Evolutionary conservation across 2,888 invertebrate genomes (phyloP), one percentile per base, ranked within the genome.

Genomic region (Lepidocyrtinus sp.): DNA sequence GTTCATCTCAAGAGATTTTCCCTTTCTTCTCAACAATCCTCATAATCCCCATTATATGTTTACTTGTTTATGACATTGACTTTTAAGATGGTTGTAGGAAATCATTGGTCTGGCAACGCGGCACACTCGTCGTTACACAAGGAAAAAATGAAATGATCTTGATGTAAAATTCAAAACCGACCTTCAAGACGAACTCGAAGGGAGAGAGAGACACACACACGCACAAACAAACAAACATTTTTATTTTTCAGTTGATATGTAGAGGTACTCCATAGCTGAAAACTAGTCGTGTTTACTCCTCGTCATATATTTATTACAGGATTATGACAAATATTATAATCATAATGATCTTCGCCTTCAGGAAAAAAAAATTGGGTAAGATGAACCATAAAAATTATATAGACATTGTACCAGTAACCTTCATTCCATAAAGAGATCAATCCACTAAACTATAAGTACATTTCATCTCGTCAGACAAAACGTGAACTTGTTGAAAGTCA

Each of bases 301-400:
- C 36, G 12, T 50, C 50, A 50, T 50, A 50, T n/a, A n/a, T n/a
- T n/a, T n/a, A n/a, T n/a, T n/a, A n/a, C n/a, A n/a, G 1, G 15
- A 50, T 50, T 50, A 50, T 50, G 50, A 50, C 50, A 50, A n/a
- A n/a, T n/a, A 50, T 50, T 50, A 50, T 50, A 50, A 50, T 50
- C 12, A 12, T n/a, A 2, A 50, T 17, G 50, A 50, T 50, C 15
- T 50, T 50, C 2, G 50, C 50, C 50, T 12, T 50, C 50, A 50
- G 36, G 12, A 36, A n/a, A n/a, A 36, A 36, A 36, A 36, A 50
- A 50, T 12, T 50, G 50, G n/a, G n/a, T n/a, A n/a, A n/a, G n/a
- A n/a, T n/a, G n/a, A 50, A 17, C 15, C 50, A 50, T 50, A 50
- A 50, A 50, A 50, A 15, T 50, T 50, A 17, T n/a, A 50, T 50